Percentiles rank a stretch among this genome's conserved stretches.
Conservation (phyloP, 2,888 invertebrate species). For the Cephus runcator region DNA sequence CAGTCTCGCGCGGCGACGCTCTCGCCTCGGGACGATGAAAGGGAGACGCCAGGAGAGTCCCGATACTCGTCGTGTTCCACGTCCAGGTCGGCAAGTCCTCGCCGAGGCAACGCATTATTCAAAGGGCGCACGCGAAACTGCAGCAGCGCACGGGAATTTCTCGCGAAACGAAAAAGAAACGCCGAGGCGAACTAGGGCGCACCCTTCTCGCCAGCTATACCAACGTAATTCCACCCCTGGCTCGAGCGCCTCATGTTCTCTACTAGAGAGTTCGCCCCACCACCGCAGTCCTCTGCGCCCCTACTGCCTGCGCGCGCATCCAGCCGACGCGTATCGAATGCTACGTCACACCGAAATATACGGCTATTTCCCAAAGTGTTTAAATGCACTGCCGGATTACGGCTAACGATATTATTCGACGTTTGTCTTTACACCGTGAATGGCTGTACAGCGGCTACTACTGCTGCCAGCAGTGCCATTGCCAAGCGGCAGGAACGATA, state of each 20-base stretch:
- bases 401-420: slow-evolving; percentile 21
- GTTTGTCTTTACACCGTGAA: slow-evolving; percentile 1
- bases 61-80: slow-evolving; percentile 26
- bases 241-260: slow-evolving; percentile 12
- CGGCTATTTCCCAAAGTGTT: slow-evolving; percentile 61
- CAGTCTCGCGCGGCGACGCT: not conserved
- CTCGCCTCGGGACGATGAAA: slow-evolving; percentile 11
- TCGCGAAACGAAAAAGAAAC: slow-evolving; percentile 28
- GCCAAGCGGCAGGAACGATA: not conserved
- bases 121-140: not conserved
- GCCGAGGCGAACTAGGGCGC: slow-evolving; percentile 58
- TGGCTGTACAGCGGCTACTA: not conserved
- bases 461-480: not conserved
- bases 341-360: slow-evolving; percentile 59
- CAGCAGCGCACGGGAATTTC: not conserved
- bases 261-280: slow-evolving; percentile 14
- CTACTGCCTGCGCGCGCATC: slow-evolving; percentile 18
- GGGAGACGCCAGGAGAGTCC: slow-evolving; percentile 9
- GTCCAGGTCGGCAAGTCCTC: slow-evolving; percentile 8
- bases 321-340: slow-evolving; percentile 60
- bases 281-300: not conserved
- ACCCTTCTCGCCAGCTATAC: slow-evolving; percentile 50
- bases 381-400: slow-evolving; percentile 63
- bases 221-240: slow-evolving; percentile 18
- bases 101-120: not conserved